Percentiles rank a stretch among this genome's conserved stretches.
Conservation (phyloP, 1,140 invertebrate species). For the Drosophila ananassae region DNA sequence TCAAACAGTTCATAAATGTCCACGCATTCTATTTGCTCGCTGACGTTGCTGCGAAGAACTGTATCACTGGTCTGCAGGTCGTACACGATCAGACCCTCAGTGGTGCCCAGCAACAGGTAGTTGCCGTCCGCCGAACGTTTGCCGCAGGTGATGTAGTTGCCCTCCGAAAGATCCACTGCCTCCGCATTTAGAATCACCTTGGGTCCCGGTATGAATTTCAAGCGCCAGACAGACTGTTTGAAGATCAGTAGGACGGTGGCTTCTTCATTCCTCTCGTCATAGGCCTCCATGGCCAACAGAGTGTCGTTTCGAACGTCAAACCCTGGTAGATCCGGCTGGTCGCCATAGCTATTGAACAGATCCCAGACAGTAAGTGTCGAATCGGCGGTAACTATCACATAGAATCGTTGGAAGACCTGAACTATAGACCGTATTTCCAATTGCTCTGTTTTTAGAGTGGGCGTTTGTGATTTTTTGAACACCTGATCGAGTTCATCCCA, state of each 20-base stretch:
- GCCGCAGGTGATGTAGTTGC: conserved; percentile 60
- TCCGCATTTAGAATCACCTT: conserved; percentile 5
- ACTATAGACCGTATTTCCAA: conserved; percentile 32
- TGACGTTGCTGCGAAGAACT: conserved; percentile 70
- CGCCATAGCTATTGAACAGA: conserved; percentile 26
- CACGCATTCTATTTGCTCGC: conserved; percentile 72
- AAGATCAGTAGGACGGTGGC: conserved; percentile 56
- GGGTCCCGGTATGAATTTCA: conserved; percentile 24
- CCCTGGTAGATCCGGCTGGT: conserved; percentile 2
- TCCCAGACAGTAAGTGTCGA: conserved; percentile 47
- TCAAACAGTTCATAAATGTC: conserved; percentile 64
- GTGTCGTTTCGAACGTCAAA: conserved; percentile 19
- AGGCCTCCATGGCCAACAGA: conserved; percentile 30
- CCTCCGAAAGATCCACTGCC: conserved; percentile 24
- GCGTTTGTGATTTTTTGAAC: conserved; percentile 36
- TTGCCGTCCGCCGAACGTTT: conserved; percentile 52
- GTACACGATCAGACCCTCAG: conserved; percentile 65
- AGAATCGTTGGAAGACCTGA: conserved; percentile 39
- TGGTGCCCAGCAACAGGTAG: conserved; percentile 73
- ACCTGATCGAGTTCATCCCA: conserved; percentile 48
- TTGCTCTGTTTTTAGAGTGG: conserved; percentile 31
- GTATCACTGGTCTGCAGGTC: conserved; percentile 40
- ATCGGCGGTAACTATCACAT: conserved; percentile 52
- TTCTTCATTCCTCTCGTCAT: conserved; percentile 17
- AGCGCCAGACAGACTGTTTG: conserved; percentile 36